These are phyloP conservation scores for Prionailurus viverrinus DNA, from an alignment of 2,113 vertebrate genomes.

Conservation along the genomic window DNA sequence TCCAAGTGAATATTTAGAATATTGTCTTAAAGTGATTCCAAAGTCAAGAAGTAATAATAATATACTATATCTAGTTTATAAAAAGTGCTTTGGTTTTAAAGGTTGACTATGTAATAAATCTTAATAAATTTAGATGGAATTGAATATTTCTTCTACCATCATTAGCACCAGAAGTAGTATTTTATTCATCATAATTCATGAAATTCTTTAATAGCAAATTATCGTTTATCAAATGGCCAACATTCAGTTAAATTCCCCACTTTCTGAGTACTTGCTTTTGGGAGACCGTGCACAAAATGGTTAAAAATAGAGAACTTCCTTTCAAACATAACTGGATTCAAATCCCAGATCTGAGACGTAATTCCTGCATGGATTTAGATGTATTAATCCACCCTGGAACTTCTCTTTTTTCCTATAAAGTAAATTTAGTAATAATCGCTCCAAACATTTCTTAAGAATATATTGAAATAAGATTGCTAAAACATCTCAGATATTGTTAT, in stretches of 20 bases:
- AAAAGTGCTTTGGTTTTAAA: background rate
- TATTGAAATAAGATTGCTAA: slow-evolving; percentile 33
- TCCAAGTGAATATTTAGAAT: slow-evolving; percentile 47
- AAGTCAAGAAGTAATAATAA: slow-evolving; percentile 16
- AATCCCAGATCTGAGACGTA: background rate
- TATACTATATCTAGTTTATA: background rate
- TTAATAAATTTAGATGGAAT: background rate
- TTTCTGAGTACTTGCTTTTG: background rate
- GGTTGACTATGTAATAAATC: slow-evolving; percentile 2
- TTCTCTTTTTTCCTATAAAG: background rate
- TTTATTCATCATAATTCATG: slow-evolving; percentile 34
- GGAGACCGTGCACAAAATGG: background rate
- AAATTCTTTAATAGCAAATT: background rate
- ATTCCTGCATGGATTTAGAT: background rate
- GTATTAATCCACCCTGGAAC: background rate
- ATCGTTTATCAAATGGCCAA: background rate
- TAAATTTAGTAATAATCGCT: background rate
- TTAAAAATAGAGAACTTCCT: background rate
- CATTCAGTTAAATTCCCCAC: background rate
- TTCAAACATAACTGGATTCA: background rate
- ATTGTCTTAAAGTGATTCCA: background rate
- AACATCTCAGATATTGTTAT: background rate
- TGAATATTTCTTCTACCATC: background rate
- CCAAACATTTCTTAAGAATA: background rate
- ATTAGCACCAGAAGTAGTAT: slow-evolving; percentile 12